A percentile compares a stretch with the other conserved stretches of the same genome.
These are phyloP conservation scores for Hyalella azteca DNA, from an alignment of 2,888 invertebrate genomes.

Conservation along the genomic window DNA sequence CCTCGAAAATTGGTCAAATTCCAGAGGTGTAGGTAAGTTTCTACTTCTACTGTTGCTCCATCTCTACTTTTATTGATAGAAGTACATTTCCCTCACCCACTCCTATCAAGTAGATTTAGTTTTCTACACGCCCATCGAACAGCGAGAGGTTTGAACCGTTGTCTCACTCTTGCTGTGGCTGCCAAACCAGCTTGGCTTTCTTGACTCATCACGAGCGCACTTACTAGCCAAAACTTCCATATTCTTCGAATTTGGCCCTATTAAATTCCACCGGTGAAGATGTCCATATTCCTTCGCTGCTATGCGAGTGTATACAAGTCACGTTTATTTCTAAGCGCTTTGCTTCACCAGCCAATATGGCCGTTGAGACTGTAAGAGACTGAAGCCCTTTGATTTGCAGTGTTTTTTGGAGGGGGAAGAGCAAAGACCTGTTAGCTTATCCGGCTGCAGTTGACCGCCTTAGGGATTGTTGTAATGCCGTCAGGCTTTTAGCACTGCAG, in stretches of 20 bases:
- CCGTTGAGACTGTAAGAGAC: too few relatives aligned
- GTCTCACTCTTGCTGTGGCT: not conserved
- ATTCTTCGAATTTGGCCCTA: not conserved
- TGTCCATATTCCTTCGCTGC: constrained; percentile 5
- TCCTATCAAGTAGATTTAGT: constrained; percentile 34
- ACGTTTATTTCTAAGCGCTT: not conserved
- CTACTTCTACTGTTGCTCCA: constrained; percentile 36
- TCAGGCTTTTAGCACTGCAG: too few relatives aligned
- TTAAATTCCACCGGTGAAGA: not conserved
- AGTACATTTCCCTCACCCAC: constrained; percentile 30
- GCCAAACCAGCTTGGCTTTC: constrained; percentile 6
- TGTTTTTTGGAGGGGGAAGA: too few relatives aligned
- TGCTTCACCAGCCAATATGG: too few relatives aligned
- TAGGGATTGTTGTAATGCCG: too few relatives aligned
- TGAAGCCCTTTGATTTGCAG: too few relatives aligned
- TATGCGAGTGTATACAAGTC: not conserved
- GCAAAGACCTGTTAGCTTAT: too few relatives aligned
- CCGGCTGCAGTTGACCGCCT: too few relatives aligned
- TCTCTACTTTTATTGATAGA: constrained; percentile 35
- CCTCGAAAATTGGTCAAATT: constrained; percentile 24
- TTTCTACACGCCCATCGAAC: constrained; percentile 28
- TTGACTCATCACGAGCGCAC: constrained; percentile 13
- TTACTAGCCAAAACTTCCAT: constrained; percentile 14
- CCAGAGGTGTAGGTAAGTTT: constrained; percentile 29
- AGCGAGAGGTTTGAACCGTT: not conserved